phyloP scores from a whole-genome alignment of 2,797 vertebrate species.

The Enteromius unitaeniatus region DNA sequence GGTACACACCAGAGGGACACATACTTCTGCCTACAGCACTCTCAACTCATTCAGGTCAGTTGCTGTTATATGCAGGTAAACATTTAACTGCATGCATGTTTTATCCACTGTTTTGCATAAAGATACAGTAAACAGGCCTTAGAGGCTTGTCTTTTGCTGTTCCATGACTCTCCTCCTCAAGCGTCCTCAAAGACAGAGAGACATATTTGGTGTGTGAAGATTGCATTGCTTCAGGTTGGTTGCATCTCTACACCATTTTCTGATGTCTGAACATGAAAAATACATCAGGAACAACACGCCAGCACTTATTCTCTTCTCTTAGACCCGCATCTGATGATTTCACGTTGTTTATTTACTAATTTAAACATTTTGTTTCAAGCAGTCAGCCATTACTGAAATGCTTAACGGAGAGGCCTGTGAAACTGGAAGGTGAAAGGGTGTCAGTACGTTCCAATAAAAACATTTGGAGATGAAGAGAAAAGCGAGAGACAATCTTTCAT shows the following conservation, averaged over 20 bases:
- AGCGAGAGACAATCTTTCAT: constrained; percentile 42
- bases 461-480: constrained; percentile 61
- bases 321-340: constrained; percentile 64
- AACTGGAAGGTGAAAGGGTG: constrained; percentile 78
- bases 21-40: constrained; percentile 29
- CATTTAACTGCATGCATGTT: neutral
- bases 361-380: constrained; percentile 35
- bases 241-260: constrained; percentile 69
- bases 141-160: constrained; percentile 1
- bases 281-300: constrained; percentile 76
- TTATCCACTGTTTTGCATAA: neutral
- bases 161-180: constrained; percentile 3
- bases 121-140: neutral
- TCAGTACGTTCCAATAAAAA: constrained; percentile 78
- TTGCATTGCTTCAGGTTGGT: constrained; percentile 49
- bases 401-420: constrained; percentile 63
- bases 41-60: constrained; percentile 18
- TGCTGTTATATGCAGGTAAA: constrained; percentile 30
- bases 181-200: constrained; percentile 45
- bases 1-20: constrained; percentile 34
- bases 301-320: constrained; percentile 75
- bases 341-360: constrained; percentile 43
- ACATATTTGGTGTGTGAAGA: constrained; percentile 59
- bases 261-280: constrained; percentile 77
- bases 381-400: constrained; percentile 68